A percentile compares a stretch with the other conserved stretches of the same genome.
These are phyloP conservation scores for Cistogaster globosa DNA, from an alignment of 2,888 invertebrate species.

Conservation along the genomic window DNA sequence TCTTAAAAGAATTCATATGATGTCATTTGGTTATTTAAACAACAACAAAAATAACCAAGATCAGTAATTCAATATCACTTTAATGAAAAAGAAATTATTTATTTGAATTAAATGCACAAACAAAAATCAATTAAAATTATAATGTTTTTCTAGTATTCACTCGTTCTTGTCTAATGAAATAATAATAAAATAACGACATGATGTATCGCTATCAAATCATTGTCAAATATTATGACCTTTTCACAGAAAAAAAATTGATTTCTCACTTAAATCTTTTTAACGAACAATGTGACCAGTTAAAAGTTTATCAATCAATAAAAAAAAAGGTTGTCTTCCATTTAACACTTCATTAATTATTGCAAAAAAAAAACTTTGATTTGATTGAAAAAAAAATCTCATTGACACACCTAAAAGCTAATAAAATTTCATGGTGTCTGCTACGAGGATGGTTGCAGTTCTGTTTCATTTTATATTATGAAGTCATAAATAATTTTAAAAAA, in stretches of 20 bases:
- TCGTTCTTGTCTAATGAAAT: too few species aligned
- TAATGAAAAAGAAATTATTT: conserved; percentile 10
- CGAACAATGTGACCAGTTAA: conserved; percentile 23
- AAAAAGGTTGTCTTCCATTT: conserved; percentile 7
- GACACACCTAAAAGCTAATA: not conserved
- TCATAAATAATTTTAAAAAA: too few species aligned
- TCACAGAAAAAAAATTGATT: not conserved
- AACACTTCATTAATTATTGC: conserved; percentile 2
- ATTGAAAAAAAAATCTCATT: not conserved
- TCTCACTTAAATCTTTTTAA: conserved; percentile 1
- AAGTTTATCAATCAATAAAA: conserved; percentile 24
- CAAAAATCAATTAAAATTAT: conserved; percentile 38
- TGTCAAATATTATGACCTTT: conserved; percentile 59
- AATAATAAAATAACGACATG: not conserved
- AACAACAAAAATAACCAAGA: not conserved
- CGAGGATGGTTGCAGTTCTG: not conserved
- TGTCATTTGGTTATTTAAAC: conserved; percentile 32
- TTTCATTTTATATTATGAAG: too few species aligned
- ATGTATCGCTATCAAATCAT: conserved; percentile 33
- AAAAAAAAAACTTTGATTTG: not conserved
- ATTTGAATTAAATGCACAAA: conserved; percentile 11
- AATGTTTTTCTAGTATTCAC: not conserved
- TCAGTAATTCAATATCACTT: conserved; percentile 28
- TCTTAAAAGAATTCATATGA: conserved; percentile 27
- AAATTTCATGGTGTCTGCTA: not conserved